phyloP scores from a whole-genome alignment of 2,797 vertebrate genomes.

The Distichodus sexfasciatus region DNA sequence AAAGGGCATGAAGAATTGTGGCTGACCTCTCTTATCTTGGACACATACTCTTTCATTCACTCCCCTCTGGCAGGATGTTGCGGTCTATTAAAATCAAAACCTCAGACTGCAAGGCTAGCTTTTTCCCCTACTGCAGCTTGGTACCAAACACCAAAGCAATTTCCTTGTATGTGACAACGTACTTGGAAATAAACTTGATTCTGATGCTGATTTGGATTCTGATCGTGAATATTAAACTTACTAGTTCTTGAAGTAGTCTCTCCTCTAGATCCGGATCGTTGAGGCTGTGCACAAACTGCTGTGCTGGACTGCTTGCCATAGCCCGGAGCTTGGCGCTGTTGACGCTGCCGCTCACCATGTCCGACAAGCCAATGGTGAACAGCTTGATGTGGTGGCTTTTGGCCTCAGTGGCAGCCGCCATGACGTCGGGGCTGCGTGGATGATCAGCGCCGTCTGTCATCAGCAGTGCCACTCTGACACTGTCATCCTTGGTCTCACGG shows the following conservation, averaged over 20 bases:
- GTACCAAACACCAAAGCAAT: too few relatives aligned
- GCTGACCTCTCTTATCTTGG: too few relatives aligned
- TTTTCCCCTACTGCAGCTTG: too few relatives aligned
- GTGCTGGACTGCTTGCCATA: constrained; percentile 75
- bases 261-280: constrained; percentile 72
- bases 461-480: constrained; percentile 77
- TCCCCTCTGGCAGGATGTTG: too few relatives aligned
- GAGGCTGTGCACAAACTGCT: constrained; percentile 75
- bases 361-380: constrained; percentile 81
- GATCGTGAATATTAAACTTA: too few relatives aligned
- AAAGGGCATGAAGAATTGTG: too few relatives aligned
- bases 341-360: constrained; percentile 59
- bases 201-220: too few relatives aligned
- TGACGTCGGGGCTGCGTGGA: constrained; percentile 79
- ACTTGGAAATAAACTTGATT: too few relatives aligned
- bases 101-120: too few relatives aligned
- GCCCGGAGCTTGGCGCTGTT: constrained; percentile 75
- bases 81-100: too few relatives aligned
- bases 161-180: too few relatives aligned
- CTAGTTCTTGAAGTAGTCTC: constrained; percentile 76
- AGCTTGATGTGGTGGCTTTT: constrained; percentile 77
- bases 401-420: constrained; percentile 70
- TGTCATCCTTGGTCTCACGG: constrained; percentile 69
- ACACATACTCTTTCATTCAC: too few relatives aligned
- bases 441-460: constrained; percentile 88